These are phyloP conservation scores for Casuarius casuarius DNA, from an alignment of 2,113 vertebrate species.

Conservation along the genomic window DNA sequence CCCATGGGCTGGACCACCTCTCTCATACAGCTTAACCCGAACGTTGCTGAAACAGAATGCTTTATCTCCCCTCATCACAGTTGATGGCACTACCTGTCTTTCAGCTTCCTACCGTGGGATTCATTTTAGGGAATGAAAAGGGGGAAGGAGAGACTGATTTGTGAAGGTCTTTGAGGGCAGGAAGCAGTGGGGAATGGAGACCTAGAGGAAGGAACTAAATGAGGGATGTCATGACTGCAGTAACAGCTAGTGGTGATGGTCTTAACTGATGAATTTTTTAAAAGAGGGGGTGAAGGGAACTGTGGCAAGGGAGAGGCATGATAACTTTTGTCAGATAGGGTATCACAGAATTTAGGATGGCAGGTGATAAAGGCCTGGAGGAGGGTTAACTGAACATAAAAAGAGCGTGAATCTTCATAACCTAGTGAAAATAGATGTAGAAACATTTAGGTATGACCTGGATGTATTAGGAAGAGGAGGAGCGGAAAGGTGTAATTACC, in stretches of 20 bases:
- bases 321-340: neutral
- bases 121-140: neutral
- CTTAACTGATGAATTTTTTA: neutral
- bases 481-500: neutral
- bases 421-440: neutral
- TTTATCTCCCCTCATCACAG: neutral
- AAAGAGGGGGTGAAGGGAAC: neutral
- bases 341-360: neutral
- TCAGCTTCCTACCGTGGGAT: neutral
- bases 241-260: accelerated
- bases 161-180: neutral
- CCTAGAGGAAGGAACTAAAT: neutral
- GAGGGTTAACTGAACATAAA: neutral
- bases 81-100: neutral
- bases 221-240: neutral
- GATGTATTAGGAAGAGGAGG: neutral
- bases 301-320: neutral
- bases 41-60: neutral
- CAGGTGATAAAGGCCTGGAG: neutral
- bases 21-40: neutral
- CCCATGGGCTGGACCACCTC: neutral
- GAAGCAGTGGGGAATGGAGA: neutral
- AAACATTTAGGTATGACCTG: neutral
- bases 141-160: neutral
- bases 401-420: neutral